Conservation (phyloP, 2,888 invertebrate genomes). For the Folsomia manolachei region DNA sequence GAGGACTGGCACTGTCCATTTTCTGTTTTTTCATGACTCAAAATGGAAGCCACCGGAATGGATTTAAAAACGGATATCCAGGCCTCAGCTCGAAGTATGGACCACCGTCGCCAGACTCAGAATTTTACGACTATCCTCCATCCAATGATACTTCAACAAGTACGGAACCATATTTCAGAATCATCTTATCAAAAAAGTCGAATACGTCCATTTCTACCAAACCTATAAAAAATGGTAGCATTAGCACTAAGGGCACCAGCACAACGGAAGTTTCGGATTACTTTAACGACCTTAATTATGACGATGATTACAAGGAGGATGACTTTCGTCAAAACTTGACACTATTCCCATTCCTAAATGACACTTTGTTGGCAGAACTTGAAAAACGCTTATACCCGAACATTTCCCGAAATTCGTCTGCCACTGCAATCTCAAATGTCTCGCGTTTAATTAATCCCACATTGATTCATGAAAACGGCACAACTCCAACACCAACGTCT, state of each 20-base stretch:
- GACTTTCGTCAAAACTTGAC: neutral
- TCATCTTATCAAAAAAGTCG: constrained; percentile 1
- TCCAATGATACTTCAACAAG: neutral
- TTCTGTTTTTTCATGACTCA: neutral
- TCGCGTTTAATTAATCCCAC: too few relatives aligned
- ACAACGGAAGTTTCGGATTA: neutral
- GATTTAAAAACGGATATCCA: neutral
- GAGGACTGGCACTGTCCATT: constrained; percentile 1
- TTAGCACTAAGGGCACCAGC: neutral
- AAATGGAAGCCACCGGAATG: constrained; percentile 1
- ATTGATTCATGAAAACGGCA: too few relatives aligned
- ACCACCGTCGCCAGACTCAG: neutral
- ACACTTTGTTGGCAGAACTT: neutral
- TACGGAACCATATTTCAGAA: constrained; percentile 12
- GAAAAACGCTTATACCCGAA: neutral
- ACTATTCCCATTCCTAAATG: neutral
- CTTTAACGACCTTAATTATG: neutral
- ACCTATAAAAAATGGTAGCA: too few relatives aligned
- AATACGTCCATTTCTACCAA: neutral
- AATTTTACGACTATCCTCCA: neutral
- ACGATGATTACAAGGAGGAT: neutral
- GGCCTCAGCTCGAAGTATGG: neutral
- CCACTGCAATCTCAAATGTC: too few relatives aligned
- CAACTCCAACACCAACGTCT: too few relatives aligned
- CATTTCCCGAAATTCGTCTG: too few relatives aligned